Percentiles rank a stretch among this genome's conserved stretches.
These are phyloP conservation scores for Seriola aureovittata DNA, from an alignment of 2,113 vertebrate species.

Conservation along the genomic window DNA sequence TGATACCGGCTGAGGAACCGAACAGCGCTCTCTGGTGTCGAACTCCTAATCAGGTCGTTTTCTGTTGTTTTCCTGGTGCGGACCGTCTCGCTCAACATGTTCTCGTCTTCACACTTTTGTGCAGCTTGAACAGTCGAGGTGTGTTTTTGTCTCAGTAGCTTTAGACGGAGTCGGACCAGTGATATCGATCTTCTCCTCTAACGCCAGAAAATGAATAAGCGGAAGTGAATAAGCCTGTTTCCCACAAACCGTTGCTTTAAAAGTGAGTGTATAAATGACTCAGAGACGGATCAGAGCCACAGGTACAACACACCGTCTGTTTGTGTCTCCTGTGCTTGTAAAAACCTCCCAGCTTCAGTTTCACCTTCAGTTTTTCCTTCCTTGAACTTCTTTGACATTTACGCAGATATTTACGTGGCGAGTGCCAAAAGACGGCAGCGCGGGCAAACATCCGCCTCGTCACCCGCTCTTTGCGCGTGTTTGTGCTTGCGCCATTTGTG, in stretches of 20 bases:
- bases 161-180: too few relatives aligned
- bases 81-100: too few relatives aligned
- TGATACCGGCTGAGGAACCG: too few relatives aligned
- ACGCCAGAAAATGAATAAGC: not conserved
- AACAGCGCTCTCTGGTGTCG: too few relatives aligned
- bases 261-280: not conserved
- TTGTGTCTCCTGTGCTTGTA: not conserved
- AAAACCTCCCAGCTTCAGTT: slow-evolving; percentile 2
- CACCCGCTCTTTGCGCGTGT: slow-evolving; percentile 11
- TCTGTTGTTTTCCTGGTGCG: too few relatives aligned
- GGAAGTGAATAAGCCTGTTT: not conserved
- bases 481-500: slow-evolving; percentile 33
- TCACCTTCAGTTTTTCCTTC: slow-evolving; percentile 23
- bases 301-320: slow-evolving; percentile 8
- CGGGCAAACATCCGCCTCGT: slow-evolving; percentile 30
- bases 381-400: slow-evolving; percentile 60
- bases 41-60: too few relatives aligned
- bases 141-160: too few relatives aligned
- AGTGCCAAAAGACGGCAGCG: slow-evolving; percentile 39
- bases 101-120: too few relatives aligned
- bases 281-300: slow-evolving; percentile 16
- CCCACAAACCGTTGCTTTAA: not conserved
- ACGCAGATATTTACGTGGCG: slow-evolving; percentile 38
- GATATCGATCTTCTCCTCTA: not conserved
- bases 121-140: too few relatives aligned